Evolutionary conservation across 2,888 invertebrate species (phyloP).

Genomic region (Pristionchus fissidentatus): DNA sequence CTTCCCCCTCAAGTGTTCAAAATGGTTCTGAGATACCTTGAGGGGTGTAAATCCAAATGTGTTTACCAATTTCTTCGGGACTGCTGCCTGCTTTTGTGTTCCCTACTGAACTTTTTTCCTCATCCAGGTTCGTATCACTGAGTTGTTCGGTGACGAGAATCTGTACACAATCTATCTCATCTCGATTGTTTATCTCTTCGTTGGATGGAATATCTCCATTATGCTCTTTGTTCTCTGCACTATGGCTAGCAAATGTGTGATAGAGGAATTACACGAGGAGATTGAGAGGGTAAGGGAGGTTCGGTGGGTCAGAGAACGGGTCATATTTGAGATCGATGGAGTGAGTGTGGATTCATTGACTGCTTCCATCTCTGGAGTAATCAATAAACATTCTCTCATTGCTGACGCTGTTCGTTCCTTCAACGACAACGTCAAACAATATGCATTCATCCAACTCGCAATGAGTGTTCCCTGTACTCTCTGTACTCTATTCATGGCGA

Average conservation of each 20-base stretch:
- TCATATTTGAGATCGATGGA: background rate
- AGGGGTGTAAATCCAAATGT: too few species aligned
- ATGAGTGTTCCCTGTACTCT: slow-evolving; percentile 22
- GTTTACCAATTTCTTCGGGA: too few species aligned
- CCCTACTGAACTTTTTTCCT: background rate
- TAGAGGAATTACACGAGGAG: slow-evolving; percentile 21
- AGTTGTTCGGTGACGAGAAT: background rate
- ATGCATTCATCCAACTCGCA: slow-evolving; percentile 37
- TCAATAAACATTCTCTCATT: slow-evolving; percentile 37
- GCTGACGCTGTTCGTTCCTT: slow-evolving; percentile 23
- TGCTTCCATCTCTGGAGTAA: slow-evolving; percentile 1
- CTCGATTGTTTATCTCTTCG: slow-evolving; percentile 8
- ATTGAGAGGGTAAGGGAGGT: slow-evolving; percentile 5
- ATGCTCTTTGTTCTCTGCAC: slow-evolving; percentile 22
- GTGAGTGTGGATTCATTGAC: background rate
- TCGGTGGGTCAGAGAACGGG: background rate
- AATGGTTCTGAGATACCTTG: too few species aligned
- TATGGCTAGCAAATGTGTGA: background rate
- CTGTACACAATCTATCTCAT: slow-evolving; percentile 12
- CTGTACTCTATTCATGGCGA: slow-evolving; percentile 25
- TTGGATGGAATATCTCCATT: slow-evolving; percentile 40
- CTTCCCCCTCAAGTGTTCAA: too few species aligned
- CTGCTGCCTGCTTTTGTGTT: too few species aligned
- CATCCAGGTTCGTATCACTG: background rate
- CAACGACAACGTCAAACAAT: slow-evolving; percentile 35